Conservation (phyloP, 2,888 invertebrate species). For the Axea sp. region DNA sequence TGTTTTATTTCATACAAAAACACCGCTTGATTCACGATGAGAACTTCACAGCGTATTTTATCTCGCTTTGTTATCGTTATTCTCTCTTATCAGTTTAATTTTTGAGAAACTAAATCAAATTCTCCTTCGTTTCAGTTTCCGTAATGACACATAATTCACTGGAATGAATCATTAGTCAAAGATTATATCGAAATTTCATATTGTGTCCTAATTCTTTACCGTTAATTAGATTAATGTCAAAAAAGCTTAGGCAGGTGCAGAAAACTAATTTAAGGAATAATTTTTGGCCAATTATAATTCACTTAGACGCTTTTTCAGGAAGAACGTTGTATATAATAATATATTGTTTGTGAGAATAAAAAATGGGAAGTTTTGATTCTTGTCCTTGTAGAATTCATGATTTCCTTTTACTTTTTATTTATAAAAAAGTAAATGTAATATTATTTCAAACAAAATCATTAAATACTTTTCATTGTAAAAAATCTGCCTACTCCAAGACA, state of each 20-base stretch:
- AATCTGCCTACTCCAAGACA: too few species aligned
- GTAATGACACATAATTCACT: constrained; percentile 1
- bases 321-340: too few species aligned
- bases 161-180: constrained; percentile 1
- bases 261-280: constrained; percentile 6
- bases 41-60: constrained; percentile 20
- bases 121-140: neutral
- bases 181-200: constrained; percentile 2
- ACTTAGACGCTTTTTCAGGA: constrained; percentile 19
- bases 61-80: constrained; percentile 3
- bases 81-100: constrained; percentile 18
- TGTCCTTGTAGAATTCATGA: too few species aligned
- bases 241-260: constrained; percentile 35
- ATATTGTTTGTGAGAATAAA: too few species aligned
- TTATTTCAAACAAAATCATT: too few species aligned
- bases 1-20: constrained; percentile 43
- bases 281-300: constrained; percentile 31
- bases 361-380: too few species aligned
- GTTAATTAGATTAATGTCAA: constrained; percentile 18
- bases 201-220: neutral
- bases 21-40: constrained; percentile 29
- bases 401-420: too few species aligned
- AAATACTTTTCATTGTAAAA: too few species aligned
- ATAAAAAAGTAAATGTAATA: too few species aligned
- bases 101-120: neutral